Percentiles rank a stretch among this genome's conserved stretches.
phyloP scores from a whole-genome alignment of 1,140 invertebrate species.

The Myzus persicae region DNA sequence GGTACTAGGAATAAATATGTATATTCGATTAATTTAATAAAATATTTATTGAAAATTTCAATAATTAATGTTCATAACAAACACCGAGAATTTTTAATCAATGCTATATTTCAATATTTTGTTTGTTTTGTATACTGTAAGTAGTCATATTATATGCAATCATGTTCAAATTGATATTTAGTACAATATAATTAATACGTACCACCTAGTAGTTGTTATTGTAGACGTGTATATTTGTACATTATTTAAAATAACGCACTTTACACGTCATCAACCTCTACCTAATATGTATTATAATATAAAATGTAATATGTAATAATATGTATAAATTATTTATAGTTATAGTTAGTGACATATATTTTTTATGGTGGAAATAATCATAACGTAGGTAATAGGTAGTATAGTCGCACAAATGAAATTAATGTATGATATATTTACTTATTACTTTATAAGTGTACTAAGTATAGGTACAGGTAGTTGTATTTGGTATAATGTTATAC shows the following conservation, averaged over 20 bases:
- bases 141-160: neutral
- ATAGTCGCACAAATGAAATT: neutral
- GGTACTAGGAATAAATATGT: neutral
- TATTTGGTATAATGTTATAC: neutral
- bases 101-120: neutral
- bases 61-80: neutral
- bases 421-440: neutral
- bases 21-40: neutral
- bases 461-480: neutral
- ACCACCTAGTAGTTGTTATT: neutral
- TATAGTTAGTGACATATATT: neutral
- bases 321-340: too few relatives aligned
- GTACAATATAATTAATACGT: neutral
- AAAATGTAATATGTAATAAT: too few relatives aligned
- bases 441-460: neutral
- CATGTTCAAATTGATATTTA: neutral
- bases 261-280: neutral
- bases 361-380: too few relatives aligned
- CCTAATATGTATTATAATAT: neutral
- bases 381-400: too few relatives aligned
- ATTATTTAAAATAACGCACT: neutral
- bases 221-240: too few relatives aligned
- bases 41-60: neutral
- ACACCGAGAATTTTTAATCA: neutral
- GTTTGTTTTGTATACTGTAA: neutral